Base-by-base conservation (phyloP, 1,140 invertebrate species). In the Platorchestia sp. region DNA sequence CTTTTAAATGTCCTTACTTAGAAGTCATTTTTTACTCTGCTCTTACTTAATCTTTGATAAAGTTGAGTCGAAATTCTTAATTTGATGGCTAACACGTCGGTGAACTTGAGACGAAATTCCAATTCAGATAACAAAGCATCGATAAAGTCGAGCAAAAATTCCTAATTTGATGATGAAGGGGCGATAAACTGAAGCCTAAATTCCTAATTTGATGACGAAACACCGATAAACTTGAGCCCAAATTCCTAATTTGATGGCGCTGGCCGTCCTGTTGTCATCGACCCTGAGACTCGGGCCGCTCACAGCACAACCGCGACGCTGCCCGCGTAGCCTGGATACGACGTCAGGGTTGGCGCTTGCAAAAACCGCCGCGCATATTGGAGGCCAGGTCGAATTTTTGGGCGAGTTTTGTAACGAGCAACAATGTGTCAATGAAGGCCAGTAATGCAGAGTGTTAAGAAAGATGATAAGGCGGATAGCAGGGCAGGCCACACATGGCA, bases 321-420 rank as follows among this genome's bases (percentile, higher is more conserved):
- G 59, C 59, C 59, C 47, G 10, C 10, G 59, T 75, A 75, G 59
- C 59, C 59, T 75, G 59, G 59, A 22, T 75, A 75, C 59, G 14
- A 3, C 59, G 59, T 75, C 59, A 75, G 59, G 59, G 59, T 75
- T 75, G 59, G 59, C 59, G 59, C 59, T 75, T 75, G 59, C 59
- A 75, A 22, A 75, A 75, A 75, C 10, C 59, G 36, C 36, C 59
- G 59, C 59, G 27, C 59, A 75, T 75, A 75, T 75, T 75, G 59
- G 59, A 75, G 59, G 59, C 59, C 59, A 75, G 59, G 59, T 75
- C 59, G 59, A 75, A 75, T 75, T 75, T 75, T 75, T 75, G 59
- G 59, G 36, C 59, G 59, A 75, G 59, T 75, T 75, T 75, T 75
- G 59, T 75, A 75, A 75, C 10, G 59, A 75, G 59, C 59, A 75